Conservation (phyloP, 2,888 invertebrate genomes). For the Watsonalla cultraria region DNA sequence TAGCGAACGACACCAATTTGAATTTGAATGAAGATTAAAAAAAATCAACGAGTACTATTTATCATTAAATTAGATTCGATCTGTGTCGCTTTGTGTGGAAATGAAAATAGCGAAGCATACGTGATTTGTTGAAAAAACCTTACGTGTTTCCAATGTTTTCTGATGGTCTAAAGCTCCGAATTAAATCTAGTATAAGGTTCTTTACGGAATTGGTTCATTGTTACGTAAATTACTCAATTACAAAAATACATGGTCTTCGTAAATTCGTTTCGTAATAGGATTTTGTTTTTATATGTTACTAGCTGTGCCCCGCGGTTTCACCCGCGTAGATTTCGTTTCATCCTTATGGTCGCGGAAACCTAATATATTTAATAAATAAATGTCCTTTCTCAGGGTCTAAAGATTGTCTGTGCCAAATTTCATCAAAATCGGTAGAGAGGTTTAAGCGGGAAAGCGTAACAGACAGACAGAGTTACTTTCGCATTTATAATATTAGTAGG, state of each 20-base stretch:
- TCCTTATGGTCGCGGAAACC: too few relatives aligned
- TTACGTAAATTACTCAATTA: not conserved
- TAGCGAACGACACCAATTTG: constrained; percentile 9
- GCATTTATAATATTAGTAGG: too few relatives aligned
- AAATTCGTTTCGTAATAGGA: not conserved
- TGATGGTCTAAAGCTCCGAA: not conserved
- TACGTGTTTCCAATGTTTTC: not conserved
- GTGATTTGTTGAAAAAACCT: not conserved
- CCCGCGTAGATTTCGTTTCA: too few relatives aligned
- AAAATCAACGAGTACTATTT: not conserved
- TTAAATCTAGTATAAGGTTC: not conserved
- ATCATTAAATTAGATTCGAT: not conserved
- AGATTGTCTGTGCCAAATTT: too few relatives aligned
- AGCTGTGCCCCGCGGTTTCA: too few relatives aligned
- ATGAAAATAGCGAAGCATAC: not conserved
- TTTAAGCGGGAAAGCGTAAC: too few relatives aligned
- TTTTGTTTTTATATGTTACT: too few relatives aligned
- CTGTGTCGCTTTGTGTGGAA: not conserved
- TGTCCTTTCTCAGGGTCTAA: too few relatives aligned
- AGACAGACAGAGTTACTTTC: too few relatives aligned
- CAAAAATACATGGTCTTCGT: not conserved
- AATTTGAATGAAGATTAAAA: constrained; percentile 4
- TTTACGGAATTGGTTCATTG: not conserved
- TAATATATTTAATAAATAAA: too few relatives aligned
- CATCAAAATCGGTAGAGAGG: too few relatives aligned